Conservation (phyloP, 2,797 vertebrate genomes). For the Heliangelus exortis region DNA sequence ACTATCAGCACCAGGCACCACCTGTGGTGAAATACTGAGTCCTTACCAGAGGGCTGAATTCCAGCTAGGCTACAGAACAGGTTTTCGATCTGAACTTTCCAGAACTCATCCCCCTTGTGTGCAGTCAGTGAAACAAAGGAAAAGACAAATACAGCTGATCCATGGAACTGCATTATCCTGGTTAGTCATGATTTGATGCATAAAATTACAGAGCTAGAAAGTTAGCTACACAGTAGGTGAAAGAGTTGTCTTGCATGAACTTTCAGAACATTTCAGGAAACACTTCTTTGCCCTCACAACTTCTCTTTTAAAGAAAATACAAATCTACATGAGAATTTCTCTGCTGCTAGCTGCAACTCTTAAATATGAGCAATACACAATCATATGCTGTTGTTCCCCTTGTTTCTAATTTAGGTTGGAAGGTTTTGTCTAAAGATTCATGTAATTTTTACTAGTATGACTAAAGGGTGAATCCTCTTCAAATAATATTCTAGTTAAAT, state of each 20-base stretch:
- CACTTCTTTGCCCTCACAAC: neutral
- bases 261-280: neutral
- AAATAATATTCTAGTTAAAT: neutral
- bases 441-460: neutral
- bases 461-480: neutral
- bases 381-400: neutral
- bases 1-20: neutral
- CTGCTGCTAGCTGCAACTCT: neutral
- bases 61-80: neutral
- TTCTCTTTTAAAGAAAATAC: neutral
- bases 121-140: slow-evolving; percentile 5
- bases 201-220: neutral
- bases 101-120: neutral
- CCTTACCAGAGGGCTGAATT: neutral
- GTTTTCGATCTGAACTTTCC: neutral
- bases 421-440: neutral
- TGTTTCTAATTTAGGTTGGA: neutral
- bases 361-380: neutral
- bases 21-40: slow-evolving; percentile 17
- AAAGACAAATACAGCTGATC: neutral
- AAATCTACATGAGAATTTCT: neutral
- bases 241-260: accelerated
- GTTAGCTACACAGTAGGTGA: neutral
- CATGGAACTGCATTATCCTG: neutral
- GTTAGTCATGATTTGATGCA: neutral